Evolutionary conservation across 2,888 invertebrate species (phyloP), one percentile per base, ranked within the genome.

Genomic region (Villa cingulata): DNA sequence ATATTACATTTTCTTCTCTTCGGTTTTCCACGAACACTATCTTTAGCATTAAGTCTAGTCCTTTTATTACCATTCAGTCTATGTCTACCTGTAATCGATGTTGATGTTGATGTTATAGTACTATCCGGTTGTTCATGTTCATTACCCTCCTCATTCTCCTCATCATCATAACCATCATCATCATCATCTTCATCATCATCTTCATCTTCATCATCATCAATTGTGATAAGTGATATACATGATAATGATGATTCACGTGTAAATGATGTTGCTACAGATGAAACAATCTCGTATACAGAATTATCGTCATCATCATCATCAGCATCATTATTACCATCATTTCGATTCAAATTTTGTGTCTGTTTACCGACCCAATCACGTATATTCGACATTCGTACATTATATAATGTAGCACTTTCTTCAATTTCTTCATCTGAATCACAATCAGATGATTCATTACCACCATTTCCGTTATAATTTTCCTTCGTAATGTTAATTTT

Each of bases 1-100:
- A n/a, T n/a, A n/a, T 39, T 41, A 41, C 45, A 12, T 38, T 19
- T 45, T 39, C 45, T 45, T 39, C 18, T 45, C 27, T n/a, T 39
- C 1, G 38, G 9, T 12, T n/a, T 29, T 14, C 29, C 12, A 12
- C 29, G 7, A 2, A 23, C 7, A 23, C 29, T 5, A 32, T 14
- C 12, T 32, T 12, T 32, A 4, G 29, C 12, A 32, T 3, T 7
- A 12, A 2, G 10, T 2, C 12, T 1, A 32, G 4, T 7, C 12
- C 29, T 32, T 32, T 12, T 32, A 32, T 2, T 32, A 32, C 4
- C 1, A 32, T 5, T 12, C 12, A 1, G 3, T 1, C 12, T 1
- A 12, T 7, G 9, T 32, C 9, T 1, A 12, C 29, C 3, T 12
- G 7, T 29, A 3, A 29, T 3, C 12, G 29, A 32, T 32, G 29